phyloP scores from a whole-genome alignment of 2,888 invertebrate species.

The Teleiodes luculella region DNA sequence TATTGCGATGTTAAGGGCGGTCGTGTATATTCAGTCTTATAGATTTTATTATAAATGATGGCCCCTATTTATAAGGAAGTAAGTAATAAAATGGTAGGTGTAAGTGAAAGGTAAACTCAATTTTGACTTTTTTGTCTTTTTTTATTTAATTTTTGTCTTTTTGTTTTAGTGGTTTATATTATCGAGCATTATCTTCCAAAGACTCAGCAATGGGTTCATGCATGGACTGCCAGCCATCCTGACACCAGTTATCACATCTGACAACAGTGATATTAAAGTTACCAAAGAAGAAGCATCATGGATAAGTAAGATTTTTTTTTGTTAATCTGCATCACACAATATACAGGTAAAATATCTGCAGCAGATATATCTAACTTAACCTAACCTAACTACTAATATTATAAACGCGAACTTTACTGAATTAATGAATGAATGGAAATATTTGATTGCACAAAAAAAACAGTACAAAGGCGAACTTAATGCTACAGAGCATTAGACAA shows the following conservation, averaged over 20 bases:
- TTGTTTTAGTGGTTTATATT: neutral
- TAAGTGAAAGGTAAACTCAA: neutral
- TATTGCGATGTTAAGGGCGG: too few relatives aligned
- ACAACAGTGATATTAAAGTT: slow-evolving; percentile 10
- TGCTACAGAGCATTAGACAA: too few relatives aligned
- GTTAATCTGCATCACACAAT: neutral
- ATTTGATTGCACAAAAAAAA: too few relatives aligned
- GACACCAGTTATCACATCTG: slow-evolving; percentile 13
- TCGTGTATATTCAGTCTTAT: too few relatives aligned
- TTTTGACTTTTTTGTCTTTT: too few relatives aligned
- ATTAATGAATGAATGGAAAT: too few relatives aligned
- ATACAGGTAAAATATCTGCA: too few relatives aligned
- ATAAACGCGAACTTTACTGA: too few relatives aligned
- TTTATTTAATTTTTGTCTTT: neutral
- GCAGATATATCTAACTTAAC: too few relatives aligned
- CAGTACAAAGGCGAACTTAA: too few relatives aligned
- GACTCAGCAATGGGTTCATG: slow-evolving; percentile 25
- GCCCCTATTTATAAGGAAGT: neutral
- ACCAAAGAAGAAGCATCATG: slow-evolving; percentile 17
- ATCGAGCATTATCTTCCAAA: slow-evolving; percentile 21
- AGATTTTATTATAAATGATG: neutral
- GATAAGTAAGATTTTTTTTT: slow-evolving; percentile 13
- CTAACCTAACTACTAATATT: too few relatives aligned
- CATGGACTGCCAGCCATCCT: slow-evolving; percentile 17
- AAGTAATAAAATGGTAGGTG: neutral